These are phyloP conservation scores for Tricholaema leucomelas DNA, from an alignment of 2,113 vertebrate species.

Conservation along the genomic window DNA sequence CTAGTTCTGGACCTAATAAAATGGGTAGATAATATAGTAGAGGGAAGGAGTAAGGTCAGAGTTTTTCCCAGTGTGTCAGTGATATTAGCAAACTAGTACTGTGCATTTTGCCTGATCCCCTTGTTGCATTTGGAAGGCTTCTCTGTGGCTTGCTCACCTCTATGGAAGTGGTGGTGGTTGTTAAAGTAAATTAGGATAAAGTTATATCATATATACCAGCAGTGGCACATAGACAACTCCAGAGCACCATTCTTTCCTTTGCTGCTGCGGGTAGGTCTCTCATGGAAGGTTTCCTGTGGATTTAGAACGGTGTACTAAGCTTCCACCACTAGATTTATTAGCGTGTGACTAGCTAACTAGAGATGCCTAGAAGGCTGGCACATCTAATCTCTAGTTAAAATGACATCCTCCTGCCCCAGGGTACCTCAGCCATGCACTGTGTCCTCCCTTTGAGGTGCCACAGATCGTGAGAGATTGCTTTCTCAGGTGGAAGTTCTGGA, in stretches of 20 bases:
- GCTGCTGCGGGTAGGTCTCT: background rate
- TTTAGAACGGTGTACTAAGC: background rate
- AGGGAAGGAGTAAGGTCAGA: background rate
- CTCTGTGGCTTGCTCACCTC: background rate
- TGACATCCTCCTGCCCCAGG: background rate
- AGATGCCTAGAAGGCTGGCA: background rate
- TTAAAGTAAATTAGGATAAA: background rate
- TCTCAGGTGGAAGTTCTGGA: background rate
- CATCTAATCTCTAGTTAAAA: background rate
- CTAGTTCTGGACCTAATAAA: background rate
- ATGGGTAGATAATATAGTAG: background rate
- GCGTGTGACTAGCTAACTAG: background rate
- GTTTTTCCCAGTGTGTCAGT: background rate
- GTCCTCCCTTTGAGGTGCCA: background rate
- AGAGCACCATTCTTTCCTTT: background rate
- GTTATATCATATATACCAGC: accelerated
- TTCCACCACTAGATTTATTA: background rate
- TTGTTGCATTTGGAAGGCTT: background rate
- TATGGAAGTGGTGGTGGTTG: background rate
- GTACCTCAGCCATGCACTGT: background rate
- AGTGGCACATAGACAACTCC: background rate
- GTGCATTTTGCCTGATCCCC: background rate
- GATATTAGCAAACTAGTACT: background rate
- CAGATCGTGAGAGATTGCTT: background rate
- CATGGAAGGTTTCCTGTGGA: background rate